Base-by-base conservation (phyloP, 2,888 invertebrate genomes). In the Cotesia congregata region DNA sequence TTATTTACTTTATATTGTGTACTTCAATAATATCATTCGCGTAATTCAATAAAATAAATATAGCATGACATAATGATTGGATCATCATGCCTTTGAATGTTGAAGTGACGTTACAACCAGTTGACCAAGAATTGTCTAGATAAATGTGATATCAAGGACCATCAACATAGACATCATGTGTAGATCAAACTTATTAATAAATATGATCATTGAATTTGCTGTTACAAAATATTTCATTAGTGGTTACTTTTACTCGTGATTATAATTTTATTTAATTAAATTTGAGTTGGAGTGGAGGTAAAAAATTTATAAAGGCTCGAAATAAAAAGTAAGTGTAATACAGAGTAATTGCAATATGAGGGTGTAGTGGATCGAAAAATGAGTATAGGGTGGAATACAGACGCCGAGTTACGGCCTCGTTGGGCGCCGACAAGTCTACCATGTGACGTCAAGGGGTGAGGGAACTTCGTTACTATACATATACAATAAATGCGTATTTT, bases 351-450 rank as follows among this genome's bases (percentile, higher is more conserved):
- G 50, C 50, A 50, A 50, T 50, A 61, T 61, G 6, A 62, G 71
- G 39, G 39, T 72, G 60, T 50, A 50, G 50, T 7, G 12, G 41
- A 72, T 72, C 72, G 62, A 72, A 72, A 64, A n/a, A 30, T 12
- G n/a, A 38, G 30, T 20, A 30, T 12, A 60, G 30, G 20, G 59
- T 30, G 38, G 62, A 61, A 68, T 40, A 41, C 38, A 41, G 38
- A 64, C 6, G 15, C n/a, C n/a, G 15, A 62, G 64, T 62, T 38
- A 7, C 61, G 61, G 41, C 68, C 60, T 62, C 50, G 40, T 39
- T 50, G 80, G 84, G 83, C 84, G 84, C 83, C 84, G 78, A 67
- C 77, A 79, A 79, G 84, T 84, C 84, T 84, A 80, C 82, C 77
- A 76, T 76, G 62, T 76, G 80, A 81, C 75, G 80, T 82, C 78